A percentile compares a stretch with the other conserved stretches of the same genome.
These are phyloP conservation scores for Chaenodraco wilsoni DNA, from an alignment of 2,797 vertebrate species.

Conservation along the genomic window DNA sequence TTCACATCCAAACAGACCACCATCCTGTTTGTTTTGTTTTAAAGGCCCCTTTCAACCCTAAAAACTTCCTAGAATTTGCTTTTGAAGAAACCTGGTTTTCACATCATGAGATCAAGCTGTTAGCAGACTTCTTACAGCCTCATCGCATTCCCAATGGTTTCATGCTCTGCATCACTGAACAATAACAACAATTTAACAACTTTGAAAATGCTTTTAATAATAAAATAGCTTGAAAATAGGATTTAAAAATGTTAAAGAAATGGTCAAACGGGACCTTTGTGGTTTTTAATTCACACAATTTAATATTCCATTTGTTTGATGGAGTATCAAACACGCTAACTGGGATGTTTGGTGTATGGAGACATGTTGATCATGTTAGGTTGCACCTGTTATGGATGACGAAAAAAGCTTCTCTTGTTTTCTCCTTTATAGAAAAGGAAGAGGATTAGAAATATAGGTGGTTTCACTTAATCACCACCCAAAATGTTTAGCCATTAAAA, in stretches of 20 bases:
- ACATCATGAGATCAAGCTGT: slow-evolving; percentile 48
- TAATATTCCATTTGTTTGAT: neutral
- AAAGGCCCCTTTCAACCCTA: slow-evolving; percentile 21
- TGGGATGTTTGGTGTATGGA: neutral
- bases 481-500: neutral
- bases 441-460: neutral
- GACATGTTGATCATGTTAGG: neutral
- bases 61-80: slow-evolving; percentile 56
- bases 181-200: neutral
- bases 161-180: neutral
- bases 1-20: slow-evolving; percentile 16
- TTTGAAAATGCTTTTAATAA: neutral
- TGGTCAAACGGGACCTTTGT: neutral
- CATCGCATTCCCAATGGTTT: neutral
- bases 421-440: neutral
- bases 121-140: slow-evolving; percentile 28
- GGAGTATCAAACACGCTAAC: neutral
- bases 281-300: neutral
- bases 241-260: neutral
- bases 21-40: slow-evolving; percentile 40
- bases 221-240: neutral
- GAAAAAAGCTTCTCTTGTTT: neutral
- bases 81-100: slow-evolving; percentile 45
- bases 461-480: neutral
- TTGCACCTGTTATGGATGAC: neutral